Base-by-base conservation (phyloP, 2,888 invertebrate genomes). In the Ophion ventricosus region DNA sequence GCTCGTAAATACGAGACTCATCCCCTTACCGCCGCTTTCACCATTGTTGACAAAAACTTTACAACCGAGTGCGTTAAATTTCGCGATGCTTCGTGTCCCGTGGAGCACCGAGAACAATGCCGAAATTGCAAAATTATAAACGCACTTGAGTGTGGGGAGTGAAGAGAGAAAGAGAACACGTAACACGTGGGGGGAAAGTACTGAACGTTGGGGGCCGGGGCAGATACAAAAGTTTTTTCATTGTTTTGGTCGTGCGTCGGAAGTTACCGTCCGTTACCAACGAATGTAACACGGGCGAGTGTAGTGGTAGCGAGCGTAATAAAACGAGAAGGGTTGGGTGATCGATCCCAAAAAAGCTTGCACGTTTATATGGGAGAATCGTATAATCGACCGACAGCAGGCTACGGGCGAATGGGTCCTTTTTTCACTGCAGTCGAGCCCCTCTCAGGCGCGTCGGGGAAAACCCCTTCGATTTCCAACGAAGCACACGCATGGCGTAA, bases 191-290 rank as follows among this genome's bases (percentile, higher is more conserved):
- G 49, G 57, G 29, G 25, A 56, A 43, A 73, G 10, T n/a, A 17
- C 29, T 14, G 61, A 29, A 63, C 54, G 29, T 49, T 20, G 43
- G 23, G 43, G 23, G 29, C 26, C 74, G 74, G 43, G 26, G 26
- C 26, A n/a, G 40, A 69, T n/a, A 40, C 25, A 66, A 63, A 83
- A 80, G 63, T 74, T 29, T 59, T 59, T 56, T 56, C 75, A 79
- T 84, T 82, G 84, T 80, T 85, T 66, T 49, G 70, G 56, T 23
- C 20, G 54, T 66, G 26, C 67, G 40, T 54, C 20, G 20, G 78
- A 26, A 56, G 23, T 61, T 35, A 10, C 35, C 29, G 25, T n/a
- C 26, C 35, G n/a, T n/a, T n/a, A n/a, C 7, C 54, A 70, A 49
- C 59, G 56, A 67, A 56, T 57, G 56, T 17, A 69, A 63, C 74